Conservation (phyloP, 1,140 invertebrate species). For the Ceratina australensis region DNA sequence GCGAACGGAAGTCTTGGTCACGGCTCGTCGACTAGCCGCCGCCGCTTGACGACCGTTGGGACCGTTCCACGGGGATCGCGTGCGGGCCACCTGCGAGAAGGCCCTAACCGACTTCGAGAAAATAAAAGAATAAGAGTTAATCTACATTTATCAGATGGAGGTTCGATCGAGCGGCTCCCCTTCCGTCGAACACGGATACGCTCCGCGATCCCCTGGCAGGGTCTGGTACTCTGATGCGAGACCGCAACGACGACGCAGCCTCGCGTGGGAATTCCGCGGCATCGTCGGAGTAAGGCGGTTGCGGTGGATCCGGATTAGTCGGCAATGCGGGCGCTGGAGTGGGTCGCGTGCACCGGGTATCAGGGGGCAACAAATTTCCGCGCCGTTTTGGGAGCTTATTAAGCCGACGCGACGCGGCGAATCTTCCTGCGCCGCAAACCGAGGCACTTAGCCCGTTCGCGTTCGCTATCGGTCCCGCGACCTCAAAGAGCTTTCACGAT, state of each 20-base stretch:
- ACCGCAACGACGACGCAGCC: slow-evolving; percentile 26
- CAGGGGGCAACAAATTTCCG: slow-evolving; percentile 68
- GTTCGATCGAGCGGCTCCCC: background rate
- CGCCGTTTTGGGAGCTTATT: slow-evolving; percentile 69
- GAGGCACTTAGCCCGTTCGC: slow-evolving; percentile 42
- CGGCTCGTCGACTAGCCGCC: slow-evolving; percentile 65
- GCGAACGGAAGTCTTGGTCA: slow-evolving; percentile 75
- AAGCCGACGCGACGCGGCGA: slow-evolving; percentile 49
- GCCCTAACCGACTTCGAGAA: background rate
- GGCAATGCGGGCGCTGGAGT: background rate
- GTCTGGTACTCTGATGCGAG: background rate
- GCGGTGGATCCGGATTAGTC: slow-evolving; percentile 36
- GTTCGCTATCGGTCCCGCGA: slow-evolving; percentile 38
- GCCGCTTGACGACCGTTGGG: slow-evolving; percentile 42
- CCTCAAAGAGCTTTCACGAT: slow-evolving; percentile 56
- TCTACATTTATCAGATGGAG: background rate
- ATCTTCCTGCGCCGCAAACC: slow-evolving; percentile 40
- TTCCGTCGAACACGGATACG: background rate
- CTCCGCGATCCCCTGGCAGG: background rate
- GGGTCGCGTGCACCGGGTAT: background rate
- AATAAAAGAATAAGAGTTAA: background rate
- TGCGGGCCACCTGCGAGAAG: background rate
- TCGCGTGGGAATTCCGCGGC: slow-evolving; percentile 32
- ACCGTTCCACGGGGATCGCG: slow-evolving; percentile 4
- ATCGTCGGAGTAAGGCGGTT: slow-evolving; percentile 1